Percentiles rank a stretch among this genome's conserved stretches.
These are phyloP conservation scores for Heliothis subflexa DNA, from an alignment of 1,140 invertebrate genomes.

Conservation along the genomic window DNA sequence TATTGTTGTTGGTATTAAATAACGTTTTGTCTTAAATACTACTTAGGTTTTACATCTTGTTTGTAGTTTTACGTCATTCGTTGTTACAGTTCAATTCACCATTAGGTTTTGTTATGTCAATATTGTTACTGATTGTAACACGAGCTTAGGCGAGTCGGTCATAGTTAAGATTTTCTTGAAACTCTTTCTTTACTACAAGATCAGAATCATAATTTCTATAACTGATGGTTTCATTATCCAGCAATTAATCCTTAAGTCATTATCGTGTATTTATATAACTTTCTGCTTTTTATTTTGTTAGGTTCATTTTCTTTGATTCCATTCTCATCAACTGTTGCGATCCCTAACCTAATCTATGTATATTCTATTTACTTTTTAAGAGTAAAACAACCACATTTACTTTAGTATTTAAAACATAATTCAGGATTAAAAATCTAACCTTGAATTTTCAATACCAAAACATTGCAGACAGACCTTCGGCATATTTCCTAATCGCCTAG, in stretches of 20 bases:
- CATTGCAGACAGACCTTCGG: slow-evolving; percentile 28
- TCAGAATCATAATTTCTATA: neutral
- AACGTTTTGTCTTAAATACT: slow-evolving; percentile 1
- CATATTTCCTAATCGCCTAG: slow-evolving; percentile 19
- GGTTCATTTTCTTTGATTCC: too few species aligned
- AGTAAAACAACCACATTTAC: neutral
- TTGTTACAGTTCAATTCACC: slow-evolving; percentile 16
- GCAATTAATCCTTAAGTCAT: too few species aligned
- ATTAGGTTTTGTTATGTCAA: slow-evolving; percentile 9
- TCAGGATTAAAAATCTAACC: slow-evolving; percentile 1
- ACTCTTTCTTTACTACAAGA: neutral
- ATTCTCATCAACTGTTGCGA: neutral
- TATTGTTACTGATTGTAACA: slow-evolving; percentile 3
- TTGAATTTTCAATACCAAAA: slow-evolving; percentile 25
- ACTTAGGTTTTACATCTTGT: neutral
- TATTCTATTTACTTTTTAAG: too few species aligned
- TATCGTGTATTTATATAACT: neutral
- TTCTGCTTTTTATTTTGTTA: neutral
- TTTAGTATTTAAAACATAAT: neutral
- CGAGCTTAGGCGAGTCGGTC: neutral
- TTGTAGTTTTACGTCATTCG: neutral
- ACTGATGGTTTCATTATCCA: neutral
- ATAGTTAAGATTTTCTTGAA: neutral
- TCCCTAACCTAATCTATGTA: too few species aligned
- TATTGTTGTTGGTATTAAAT: neutral